Evolutionary conservation across 2,797 vertebrate species (phyloP), one percentile per base, ranked within the genome.

Genomic region (Coracias cyanogaster): DNA sequence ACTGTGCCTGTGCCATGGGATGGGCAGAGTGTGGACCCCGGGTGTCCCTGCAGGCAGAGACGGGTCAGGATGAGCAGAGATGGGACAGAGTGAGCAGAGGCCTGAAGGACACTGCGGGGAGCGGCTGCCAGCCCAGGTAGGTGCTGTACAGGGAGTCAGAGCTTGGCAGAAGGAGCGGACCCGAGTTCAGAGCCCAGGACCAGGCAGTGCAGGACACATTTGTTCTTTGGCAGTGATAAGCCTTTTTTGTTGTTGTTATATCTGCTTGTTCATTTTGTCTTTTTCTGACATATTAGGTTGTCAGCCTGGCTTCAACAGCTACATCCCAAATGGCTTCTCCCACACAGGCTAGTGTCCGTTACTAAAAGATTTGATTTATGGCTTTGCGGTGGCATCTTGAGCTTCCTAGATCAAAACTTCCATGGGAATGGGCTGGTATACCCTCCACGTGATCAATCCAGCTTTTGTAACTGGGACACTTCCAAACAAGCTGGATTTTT

Each of bases 21-120:
- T 6, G 46, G 25, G 15, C 46, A 19, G 61, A n/a, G 39, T 43
- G 15, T 3, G 3, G 41, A 11, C 6, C 52, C 31, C 4, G 0
- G 0, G 4, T 8, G 17, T 8, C 2, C 24, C 8, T 7, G 31
- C 7, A 37, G 39, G 41, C 5, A 2, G 8, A 11, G 41, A 7
- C 2, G 7, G 64, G 52, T n/a, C n/a, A 6, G 9, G 25, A 17
- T 3, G 6, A 49, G 5, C 41, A 57, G 43, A 15, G 19, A n/a
- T 4, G 8, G 61, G 46, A 37, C 33, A 7, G 7, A n/a, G 15
- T 4, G 7, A 48, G 6, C 43, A 54, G 45, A 12, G 24, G 72
- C 29, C 64, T 25, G 35, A 25, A 49, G 58, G 57, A 78, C 0
- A 1, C 2, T 18, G 43, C 17, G 10, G 35, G 15, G 58, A 20